Conservation (phyloP, 1,140 invertebrate genomes). For the Bombus balteatus region DNA sequence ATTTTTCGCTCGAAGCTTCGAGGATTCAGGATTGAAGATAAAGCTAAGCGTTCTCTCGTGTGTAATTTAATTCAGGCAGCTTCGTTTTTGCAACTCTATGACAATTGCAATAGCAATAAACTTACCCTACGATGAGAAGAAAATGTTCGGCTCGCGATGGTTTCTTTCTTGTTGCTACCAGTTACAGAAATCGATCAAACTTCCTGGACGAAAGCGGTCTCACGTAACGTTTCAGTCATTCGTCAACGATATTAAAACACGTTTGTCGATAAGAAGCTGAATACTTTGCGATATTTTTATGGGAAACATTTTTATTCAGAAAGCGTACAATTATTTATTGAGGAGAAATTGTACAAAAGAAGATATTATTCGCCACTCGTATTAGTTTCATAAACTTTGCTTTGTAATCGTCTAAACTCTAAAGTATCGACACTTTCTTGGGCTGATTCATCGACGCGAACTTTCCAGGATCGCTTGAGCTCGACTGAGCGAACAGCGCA, state of each 20-base stretch:
- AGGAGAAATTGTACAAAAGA: neutral
- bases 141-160: slow-evolving; percentile 33
- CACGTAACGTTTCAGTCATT: neutral
- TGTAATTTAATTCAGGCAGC: neutral
- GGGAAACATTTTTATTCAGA: neutral
- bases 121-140: slow-evolving; percentile 56
- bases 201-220: neutral
- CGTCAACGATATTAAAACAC: neutral
- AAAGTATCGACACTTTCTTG: slow-evolving; percentile 28
- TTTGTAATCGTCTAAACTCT: neutral
- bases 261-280: neutral
- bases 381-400: neutral
- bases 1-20: neutral
- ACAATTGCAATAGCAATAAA: slow-evolving; percentile 51
- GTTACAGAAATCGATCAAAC: slow-evolving; percentile 71
- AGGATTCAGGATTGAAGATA: neutral
- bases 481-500: neutral
- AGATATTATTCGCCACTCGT: neutral
- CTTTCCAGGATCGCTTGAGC: neutral
- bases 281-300: neutral
- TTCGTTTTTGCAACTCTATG: neutral
- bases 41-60: neutral
- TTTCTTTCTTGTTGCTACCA: slow-evolving; percentile 56
- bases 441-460: neutral
- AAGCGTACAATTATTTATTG: neutral